These are phyloP conservation scores for Spizaetus ornatus DNA, from an alignment of 2,113 vertebrate genomes.

Conservation along the genomic window DNA sequence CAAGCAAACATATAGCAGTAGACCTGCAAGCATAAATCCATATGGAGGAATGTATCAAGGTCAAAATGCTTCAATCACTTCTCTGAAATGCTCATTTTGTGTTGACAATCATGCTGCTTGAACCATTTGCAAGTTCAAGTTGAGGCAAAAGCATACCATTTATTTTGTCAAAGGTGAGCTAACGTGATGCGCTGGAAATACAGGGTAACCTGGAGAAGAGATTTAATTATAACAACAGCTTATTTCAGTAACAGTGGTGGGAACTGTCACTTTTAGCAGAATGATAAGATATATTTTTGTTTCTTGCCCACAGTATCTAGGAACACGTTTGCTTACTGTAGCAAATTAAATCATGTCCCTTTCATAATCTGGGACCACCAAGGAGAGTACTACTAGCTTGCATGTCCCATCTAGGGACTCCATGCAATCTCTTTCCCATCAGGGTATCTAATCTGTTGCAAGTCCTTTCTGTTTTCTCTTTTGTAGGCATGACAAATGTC, in stretches of 20 bases:
- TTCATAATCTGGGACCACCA: neutral
- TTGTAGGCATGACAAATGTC: too few relatives aligned
- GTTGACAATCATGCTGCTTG: neutral
- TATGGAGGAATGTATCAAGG: slow-evolving; percentile 26
- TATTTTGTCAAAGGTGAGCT: neutral
- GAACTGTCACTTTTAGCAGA: neutral
- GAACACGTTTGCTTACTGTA: neutral
- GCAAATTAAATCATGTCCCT: neutral
- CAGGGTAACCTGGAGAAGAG: neutral
- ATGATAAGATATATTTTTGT: neutral
- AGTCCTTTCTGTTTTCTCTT: neutral
- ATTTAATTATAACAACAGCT: neutral
- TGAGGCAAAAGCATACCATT: neutral
- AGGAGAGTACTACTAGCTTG: neutral
- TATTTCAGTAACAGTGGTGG: neutral
- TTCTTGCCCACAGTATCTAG: neutral
- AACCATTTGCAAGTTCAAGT: neutral
- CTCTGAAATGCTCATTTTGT: slow-evolving; percentile 30
- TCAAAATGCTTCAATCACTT: slow-evolving; percentile 17
- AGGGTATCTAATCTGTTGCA: neutral
- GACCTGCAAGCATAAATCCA: slow-evolving; percentile 23
- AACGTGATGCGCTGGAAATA: neutral
- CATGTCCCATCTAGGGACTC: neutral
- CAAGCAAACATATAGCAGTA: neutral
- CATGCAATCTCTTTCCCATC: neutral